Conservation (phyloP, 2,797 vertebrate species). For the Vipera ursinii region DNA sequence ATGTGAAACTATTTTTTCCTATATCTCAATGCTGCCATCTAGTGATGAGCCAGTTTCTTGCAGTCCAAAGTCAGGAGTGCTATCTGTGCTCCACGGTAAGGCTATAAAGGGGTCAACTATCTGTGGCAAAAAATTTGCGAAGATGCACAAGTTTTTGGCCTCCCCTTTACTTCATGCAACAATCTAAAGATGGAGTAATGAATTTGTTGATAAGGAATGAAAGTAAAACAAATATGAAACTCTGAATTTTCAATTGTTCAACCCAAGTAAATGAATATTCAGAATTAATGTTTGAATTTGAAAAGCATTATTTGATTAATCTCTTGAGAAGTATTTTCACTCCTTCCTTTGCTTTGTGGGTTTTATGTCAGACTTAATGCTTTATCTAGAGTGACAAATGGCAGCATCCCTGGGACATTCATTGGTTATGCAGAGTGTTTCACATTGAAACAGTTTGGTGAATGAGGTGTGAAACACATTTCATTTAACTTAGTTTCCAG, state of each 20-base stretch:
- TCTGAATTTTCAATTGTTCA: conserved; percentile 25
- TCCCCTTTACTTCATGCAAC: not conserved
- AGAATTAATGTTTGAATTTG: conserved; percentile 24
- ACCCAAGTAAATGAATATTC: conserved; percentile 19
- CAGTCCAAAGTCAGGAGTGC: not conserved
- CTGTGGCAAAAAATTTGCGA: not conserved
- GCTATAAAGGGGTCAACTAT: not conserved
- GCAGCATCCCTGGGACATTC: conserved; percentile 23
- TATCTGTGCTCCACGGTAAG: not conserved
- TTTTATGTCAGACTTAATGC: conserved; percentile 26
- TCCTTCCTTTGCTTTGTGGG: not conserved
- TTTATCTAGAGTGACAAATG: conserved; percentile 32
- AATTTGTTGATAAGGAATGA: not conserved
- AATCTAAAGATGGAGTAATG: not conserved
- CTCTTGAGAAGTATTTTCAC: conserved; percentile 2
- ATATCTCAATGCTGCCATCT: not conserved
- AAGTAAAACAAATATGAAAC: not conserved
- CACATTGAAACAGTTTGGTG: conserved; percentile 17
- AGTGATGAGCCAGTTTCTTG: not conserved
- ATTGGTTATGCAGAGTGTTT: conserved; percentile 32
- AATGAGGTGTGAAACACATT: conserved; percentile 24
- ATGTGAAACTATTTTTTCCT: not conserved
- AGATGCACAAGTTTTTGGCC: not conserved
- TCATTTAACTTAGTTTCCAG: conserved; percentile 24
- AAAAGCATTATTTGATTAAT: conserved; percentile 31